These are phyloP conservation scores for Theodoxus fluviatilis DNA, from an alignment of 2,888 invertebrate genomes.

Conservation along the genomic window DNA sequence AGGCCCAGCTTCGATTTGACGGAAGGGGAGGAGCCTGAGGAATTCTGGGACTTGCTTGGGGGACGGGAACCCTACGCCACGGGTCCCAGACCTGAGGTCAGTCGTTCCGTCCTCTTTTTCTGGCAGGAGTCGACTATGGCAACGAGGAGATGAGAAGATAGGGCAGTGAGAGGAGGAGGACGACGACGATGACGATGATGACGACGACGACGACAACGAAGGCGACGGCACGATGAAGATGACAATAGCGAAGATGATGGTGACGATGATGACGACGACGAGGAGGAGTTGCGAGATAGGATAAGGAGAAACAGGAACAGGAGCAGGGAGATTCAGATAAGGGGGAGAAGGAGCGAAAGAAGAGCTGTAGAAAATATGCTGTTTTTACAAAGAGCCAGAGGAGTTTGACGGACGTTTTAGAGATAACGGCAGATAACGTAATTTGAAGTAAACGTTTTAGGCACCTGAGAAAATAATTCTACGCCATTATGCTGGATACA, in stretches of 20 bases:
- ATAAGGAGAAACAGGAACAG: not conserved
- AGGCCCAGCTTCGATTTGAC: not conserved
- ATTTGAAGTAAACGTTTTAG: too few relatives aligned
- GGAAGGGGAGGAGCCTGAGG: conserved; percentile 77
- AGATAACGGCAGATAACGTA: too few relatives aligned
- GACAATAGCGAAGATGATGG: not conserved
- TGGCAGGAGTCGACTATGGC: too few relatives aligned
- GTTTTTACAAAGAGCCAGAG: too few relatives aligned
- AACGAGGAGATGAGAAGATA: too few relatives aligned
- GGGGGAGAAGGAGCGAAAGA: not conserved
- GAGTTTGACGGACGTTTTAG: too few relatives aligned
- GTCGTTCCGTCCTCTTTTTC: not conserved
- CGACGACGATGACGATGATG: conserved; percentile 3
- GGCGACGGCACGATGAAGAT: not conserved
- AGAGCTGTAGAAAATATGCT: not conserved
- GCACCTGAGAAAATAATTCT: too few relatives aligned
- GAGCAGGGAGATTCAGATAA: not conserved
- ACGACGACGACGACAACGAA: not conserved
- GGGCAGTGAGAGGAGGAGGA: not conserved
- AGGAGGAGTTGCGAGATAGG: not conserved
- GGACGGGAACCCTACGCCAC: conserved; percentile 72
- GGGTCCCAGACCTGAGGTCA: conserved; percentile 42
- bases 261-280: not conserved
- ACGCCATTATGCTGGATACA: too few relatives aligned
- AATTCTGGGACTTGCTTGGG: conserved; percentile 82